Percentiles rank a stretch among this genome's conserved stretches.
These are phyloP conservation scores for Sthenelais limicola DNA, from an alignment of 2,888 invertebrate species.

Conservation along the genomic window DNA sequence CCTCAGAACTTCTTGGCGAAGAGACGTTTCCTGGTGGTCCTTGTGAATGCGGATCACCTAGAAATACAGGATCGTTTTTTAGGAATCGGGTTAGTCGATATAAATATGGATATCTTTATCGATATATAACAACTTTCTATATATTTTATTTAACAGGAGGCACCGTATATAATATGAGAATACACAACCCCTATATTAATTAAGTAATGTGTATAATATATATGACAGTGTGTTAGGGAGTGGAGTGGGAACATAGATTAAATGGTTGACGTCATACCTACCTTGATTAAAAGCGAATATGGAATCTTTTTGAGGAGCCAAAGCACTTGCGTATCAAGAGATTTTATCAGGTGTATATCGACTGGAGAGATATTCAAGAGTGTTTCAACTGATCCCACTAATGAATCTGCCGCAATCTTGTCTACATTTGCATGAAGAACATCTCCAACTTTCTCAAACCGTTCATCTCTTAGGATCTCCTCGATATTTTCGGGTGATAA, in stretches of 20 bases:
- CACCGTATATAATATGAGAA: background rate
- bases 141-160: background rate
- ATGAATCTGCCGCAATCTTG: background rate
- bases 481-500: background rate
- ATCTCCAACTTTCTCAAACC: constrained; percentile 1
- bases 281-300: constrained; percentile 11
- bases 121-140: background rate
- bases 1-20: constrained; percentile 9
- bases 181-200: background rate
- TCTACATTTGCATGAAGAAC: constrained; percentile 11
- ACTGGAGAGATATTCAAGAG: constrained; percentile 5
- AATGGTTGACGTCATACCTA: too few relatives aligned
- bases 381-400: background rate
- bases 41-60: constrained; percentile 31
- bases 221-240: too few relatives aligned
- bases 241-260: too few relatives aligned
- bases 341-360: constrained; percentile 29
- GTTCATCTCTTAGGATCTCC: background rate
- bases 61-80: background rate
- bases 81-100: too few relatives aligned
- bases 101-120: background rate
- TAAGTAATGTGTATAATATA: background rate
- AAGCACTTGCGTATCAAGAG: constrained; percentile 31
- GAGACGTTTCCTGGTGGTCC: constrained; percentile 31
- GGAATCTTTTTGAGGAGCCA: constrained; percentile 33